phyloP scores from a whole-genome alignment of 2,113 vertebrate species.

The Ornithorhynchus anatinus region DNA sequence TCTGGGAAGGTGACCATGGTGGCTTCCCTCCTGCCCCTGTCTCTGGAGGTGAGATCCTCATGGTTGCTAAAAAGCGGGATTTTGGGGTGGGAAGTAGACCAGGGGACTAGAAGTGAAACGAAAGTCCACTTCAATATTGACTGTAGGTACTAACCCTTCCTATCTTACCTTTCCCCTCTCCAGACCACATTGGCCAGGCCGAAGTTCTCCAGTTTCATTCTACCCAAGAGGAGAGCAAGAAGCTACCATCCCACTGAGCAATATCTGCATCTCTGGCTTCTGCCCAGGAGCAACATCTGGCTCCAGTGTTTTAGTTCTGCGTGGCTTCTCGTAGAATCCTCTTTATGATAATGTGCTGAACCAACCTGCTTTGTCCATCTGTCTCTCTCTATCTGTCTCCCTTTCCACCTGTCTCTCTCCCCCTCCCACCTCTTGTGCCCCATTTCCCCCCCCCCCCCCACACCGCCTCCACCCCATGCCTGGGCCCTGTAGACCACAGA shows the following conservation, averaged over 20 bases:
- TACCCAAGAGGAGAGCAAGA: not conserved
- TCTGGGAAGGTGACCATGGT: not conserved
- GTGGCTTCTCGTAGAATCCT: no score
- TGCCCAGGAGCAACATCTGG: no score
- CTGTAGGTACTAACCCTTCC: no score
- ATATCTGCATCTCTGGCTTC: no score
- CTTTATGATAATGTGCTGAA: no score
- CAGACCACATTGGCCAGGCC: conserved; percentile 50
- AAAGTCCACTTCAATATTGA: no score
- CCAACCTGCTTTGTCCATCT: not conserved
- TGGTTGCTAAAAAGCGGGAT: not conserved
- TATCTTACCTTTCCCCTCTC: not conserved
- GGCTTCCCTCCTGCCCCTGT: not conserved
- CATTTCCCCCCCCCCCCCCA: not conserved
- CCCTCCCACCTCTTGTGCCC: not conserved
- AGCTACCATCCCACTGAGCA: no score
- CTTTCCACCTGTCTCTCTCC: rapidly evolving
- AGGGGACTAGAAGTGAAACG: no score
- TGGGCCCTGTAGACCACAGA: no score
- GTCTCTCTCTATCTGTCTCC: rapidly evolving
- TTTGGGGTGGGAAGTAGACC: no score
- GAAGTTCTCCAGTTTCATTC: not conserved
- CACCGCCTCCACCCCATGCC: not conserved
- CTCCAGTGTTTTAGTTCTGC: no score
- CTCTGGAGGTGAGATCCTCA: not conserved